phyloP scores from a whole-genome alignment of 2,113 vertebrate species.

The Xiphophorus couchianus region DNA sequence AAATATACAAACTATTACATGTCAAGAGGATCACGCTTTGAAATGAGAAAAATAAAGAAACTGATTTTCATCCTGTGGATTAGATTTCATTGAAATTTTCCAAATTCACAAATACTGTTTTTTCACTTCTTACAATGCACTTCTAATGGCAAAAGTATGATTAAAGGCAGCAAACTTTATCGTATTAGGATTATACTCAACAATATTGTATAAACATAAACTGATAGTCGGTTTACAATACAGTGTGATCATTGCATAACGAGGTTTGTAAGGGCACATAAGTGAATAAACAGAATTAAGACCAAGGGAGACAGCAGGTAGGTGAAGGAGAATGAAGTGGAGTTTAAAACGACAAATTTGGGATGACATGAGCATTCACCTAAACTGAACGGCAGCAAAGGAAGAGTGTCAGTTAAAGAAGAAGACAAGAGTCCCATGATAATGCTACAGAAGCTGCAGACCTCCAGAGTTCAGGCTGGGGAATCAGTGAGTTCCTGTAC shows the following conservation, averaged over 20 bases:
- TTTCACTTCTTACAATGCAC: no score
- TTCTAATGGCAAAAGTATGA: no score
- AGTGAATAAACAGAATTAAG: neutral
- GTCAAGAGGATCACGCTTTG: neutral
- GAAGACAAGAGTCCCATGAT: no score
- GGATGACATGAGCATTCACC: neutral
- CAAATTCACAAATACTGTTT: neutral
- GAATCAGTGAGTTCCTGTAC: no score
- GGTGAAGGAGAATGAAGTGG: neutral
- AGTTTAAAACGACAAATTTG: neutral
- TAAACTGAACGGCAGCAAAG: neutral
- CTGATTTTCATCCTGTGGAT: neutral
- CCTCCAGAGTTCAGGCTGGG: no score
- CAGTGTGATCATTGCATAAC: neutral
- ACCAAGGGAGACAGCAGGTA: neutral
- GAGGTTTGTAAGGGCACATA: neutral
- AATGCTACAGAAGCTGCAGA: no score
- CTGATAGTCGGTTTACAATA: no score
- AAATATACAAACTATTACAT: conserved; percentile 32
- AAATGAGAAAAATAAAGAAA: neutral
- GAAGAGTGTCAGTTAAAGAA: neutral
- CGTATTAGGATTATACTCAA: no score
- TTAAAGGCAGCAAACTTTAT: no score
- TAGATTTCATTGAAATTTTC: neutral
- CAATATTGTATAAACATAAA: no score